Evolutionary conservation across 2,113 vertebrate genomes (phyloP).

Genomic region (Cavia porcellus): DNA sequence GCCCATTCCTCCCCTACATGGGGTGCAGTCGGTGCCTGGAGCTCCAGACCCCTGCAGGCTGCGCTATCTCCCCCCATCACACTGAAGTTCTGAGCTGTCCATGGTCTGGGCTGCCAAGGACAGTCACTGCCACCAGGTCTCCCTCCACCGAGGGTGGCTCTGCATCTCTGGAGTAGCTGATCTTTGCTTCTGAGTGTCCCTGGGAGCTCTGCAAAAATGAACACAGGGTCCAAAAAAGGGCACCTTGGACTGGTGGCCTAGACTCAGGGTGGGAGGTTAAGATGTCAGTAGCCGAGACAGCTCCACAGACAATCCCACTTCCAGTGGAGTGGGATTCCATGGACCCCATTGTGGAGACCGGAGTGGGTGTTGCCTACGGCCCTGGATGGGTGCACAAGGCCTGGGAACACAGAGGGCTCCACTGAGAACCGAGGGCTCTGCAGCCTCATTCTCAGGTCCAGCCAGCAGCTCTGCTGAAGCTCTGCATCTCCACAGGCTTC

Average conservation of each 20-base stretch:
- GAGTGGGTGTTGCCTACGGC: rapidly evolving
- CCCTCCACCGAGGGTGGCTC: rapidly evolving
- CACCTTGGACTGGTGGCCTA: neutral
- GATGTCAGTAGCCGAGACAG: no score
- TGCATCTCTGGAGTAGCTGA: rapidly evolving
- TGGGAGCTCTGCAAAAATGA: neutral
- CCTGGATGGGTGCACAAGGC: rapidly evolving
- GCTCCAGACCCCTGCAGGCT: neutral
- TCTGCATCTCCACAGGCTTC: neutral
- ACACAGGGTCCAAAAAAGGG: rapidly evolving
- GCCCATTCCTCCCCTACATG: neutral
- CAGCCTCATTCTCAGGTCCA: neutral
- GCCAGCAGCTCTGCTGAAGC: neutral
- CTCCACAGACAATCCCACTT: neutral
- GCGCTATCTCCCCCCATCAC: rapidly evolving
- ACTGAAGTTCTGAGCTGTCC: neutral
- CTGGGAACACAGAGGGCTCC: neutral
- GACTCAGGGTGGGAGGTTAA: rapidly evolving
- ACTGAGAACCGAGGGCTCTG: neutral
- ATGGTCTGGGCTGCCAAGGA: neutral
- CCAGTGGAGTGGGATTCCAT: no score
- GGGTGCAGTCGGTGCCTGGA: neutral
- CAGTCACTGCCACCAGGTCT: rapidly evolving
- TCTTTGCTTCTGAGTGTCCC: neutral
- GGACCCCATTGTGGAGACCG: rapidly evolving